Percentiles rank a stretch among this genome's conserved stretches.
phyloP scores from a whole-genome alignment of 2,113 vertebrate genomes.

The Stegostoma tigrinum region DNA sequence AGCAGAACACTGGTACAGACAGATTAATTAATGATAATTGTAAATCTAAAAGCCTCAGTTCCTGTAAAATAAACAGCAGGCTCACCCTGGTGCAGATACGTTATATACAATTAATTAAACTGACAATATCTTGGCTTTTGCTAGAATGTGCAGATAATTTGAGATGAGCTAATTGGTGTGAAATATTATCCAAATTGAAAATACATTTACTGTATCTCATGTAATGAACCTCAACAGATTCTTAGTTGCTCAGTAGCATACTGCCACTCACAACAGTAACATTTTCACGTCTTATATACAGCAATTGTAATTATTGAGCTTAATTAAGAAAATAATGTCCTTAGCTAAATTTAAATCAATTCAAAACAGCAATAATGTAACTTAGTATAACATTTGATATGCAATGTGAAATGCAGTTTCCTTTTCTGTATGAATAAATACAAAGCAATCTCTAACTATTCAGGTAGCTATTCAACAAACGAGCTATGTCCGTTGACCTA shows the following conservation, averaged over 20 bases:
- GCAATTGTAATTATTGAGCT: neutral
- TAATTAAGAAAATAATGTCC: neutral
- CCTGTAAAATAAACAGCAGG: constrained; percentile 2
- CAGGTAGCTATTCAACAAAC: neutral
- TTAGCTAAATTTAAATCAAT: neutral
- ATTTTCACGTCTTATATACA: neutral
- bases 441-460: neutral
- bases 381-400: neutral
- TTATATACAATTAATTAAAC: constrained; percentile 30
- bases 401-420: neutral
- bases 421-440: neutral
- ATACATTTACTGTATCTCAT: neutral
- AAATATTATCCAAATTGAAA: neutral
- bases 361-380: neutral
- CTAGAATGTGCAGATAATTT: neutral
- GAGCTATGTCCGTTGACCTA: too few species aligned
- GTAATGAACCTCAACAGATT: neutral
- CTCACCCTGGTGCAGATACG: constrained; percentile 1
- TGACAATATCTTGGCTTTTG: neutral
- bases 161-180: neutral
- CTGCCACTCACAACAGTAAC: neutral
- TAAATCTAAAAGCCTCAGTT: neutral
- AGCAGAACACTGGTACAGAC: neutral
- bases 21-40: constrained; percentile 6
- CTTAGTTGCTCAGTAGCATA: neutral